A percentile compares a stretch with the other conserved stretches of the same genome.
phyloP scores from a whole-genome alignment of 2,888 invertebrate species.

The Rotaria macrura region DNA sequence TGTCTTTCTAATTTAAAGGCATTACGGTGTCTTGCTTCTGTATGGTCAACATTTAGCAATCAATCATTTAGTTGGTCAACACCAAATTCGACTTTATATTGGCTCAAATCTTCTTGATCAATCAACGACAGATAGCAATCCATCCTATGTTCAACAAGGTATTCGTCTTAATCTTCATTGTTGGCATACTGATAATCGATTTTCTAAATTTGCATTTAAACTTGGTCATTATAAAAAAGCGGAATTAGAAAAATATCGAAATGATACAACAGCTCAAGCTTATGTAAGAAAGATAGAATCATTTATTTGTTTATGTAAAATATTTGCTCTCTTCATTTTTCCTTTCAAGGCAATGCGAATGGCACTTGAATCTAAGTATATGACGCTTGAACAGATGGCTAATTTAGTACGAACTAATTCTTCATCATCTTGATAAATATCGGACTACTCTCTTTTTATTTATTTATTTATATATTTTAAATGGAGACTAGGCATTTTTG shows the following conservation, averaged over 20 bases:
- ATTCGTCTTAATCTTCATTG: conserved; percentile 24
- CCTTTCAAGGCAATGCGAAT: conserved; percentile 16
- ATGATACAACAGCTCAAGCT: conserved; percentile 17
- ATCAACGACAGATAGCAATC: not conserved
- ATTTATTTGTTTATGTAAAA: too few species aligned
- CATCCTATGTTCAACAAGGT: not conserved
- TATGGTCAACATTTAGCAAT: conserved; percentile 31
- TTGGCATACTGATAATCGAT: conserved; percentile 26
- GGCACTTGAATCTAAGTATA: conserved; percentile 24
- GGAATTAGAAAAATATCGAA: conserved; percentile 7
- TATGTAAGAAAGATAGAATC: not conserved
- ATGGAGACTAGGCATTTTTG: too few species aligned
- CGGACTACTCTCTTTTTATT: too few species aligned
- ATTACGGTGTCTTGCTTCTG: conserved; percentile 26
- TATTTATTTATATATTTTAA: too few species aligned
- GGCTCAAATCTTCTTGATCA: conserved; percentile 24
- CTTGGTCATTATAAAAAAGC: conserved; percentile 25
- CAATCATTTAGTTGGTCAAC: conserved; percentile 23
- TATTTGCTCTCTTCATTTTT: not conserved
- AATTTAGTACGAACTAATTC: not conserved
- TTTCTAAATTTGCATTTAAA: conserved; percentile 28
- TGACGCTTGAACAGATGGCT: conserved; percentile 17
- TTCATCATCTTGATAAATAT: not conserved
- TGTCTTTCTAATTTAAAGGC: not conserved
- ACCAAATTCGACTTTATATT: conserved; percentile 16